phyloP scores from a whole-genome alignment of 2,888 invertebrate species.

The Alloplasta piceator region DNA sequence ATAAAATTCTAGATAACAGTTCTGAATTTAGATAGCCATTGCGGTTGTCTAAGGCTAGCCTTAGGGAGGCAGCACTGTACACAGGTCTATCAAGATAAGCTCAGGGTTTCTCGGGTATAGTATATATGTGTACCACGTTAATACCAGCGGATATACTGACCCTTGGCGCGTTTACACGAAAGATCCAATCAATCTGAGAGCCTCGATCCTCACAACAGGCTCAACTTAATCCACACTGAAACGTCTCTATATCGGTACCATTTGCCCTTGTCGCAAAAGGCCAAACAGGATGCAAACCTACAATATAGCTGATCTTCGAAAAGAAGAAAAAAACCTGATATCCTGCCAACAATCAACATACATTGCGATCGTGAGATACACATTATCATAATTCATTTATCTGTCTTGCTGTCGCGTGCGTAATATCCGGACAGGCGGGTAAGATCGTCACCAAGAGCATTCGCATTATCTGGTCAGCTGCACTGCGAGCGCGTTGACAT shows the following conservation, averaged over 20 bases:
- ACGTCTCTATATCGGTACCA: constrained; percentile 46
- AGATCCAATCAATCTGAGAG: constrained; percentile 59
- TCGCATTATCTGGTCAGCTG: constrained; percentile 61
- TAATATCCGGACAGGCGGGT: constrained; percentile 28
- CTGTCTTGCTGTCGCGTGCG: constrained; percentile 41
- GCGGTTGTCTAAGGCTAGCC: too few species aligned
- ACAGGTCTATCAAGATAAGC: constrained; percentile 26
- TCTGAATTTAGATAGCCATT: too few species aligned
- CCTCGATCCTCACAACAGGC: constrained; percentile 27
- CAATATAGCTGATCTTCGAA: not conserved
- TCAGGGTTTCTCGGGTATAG: constrained; percentile 8
- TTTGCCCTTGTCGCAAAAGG: constrained; percentile 11
- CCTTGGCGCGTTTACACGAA: constrained; percentile 56
- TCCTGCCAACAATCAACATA: not conserved
- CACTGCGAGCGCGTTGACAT: constrained; percentile 47
- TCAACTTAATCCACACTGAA: constrained; percentile 51
- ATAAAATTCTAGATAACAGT: too few species aligned
- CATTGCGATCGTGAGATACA: constrained; percentile 40
- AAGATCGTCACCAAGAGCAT: constrained; percentile 50
- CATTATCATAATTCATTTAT: constrained; percentile 62
- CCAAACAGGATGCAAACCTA: constrained; percentile 13
- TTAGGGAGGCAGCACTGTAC: too few species aligned
- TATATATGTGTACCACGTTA: constrained; percentile 30
- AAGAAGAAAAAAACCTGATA: constrained; percentile 5
- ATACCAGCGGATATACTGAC: constrained; percentile 56